phyloP scores from a whole-genome alignment of 2,888 invertebrate species.

The Diaperis boleti region DNA sequence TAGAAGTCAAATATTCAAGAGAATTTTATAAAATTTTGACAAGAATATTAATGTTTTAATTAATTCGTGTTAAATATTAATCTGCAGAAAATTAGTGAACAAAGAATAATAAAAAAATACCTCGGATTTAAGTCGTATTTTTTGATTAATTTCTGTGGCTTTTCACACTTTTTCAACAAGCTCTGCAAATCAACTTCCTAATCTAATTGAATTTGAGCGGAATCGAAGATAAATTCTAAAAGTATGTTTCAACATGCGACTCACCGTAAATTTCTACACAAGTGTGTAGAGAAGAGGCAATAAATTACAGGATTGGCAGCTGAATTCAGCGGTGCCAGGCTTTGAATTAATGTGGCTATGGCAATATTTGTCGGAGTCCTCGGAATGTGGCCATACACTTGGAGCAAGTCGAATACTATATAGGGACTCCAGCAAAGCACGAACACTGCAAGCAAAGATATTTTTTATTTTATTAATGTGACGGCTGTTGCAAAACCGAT shows the following conservation, averaged over 20 bases:
- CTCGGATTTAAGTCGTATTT: too few species aligned
- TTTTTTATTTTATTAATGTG: neutral
- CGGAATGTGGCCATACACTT: conserved; percentile 89
- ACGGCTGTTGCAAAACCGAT: too few species aligned
- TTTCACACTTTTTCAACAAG: too few species aligned
- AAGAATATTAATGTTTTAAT: too few species aligned
- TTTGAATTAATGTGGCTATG: conserved; percentile 93
- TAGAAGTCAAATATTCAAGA: too few species aligned
- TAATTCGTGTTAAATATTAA: too few species aligned
- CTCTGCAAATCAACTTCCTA: too few species aligned
- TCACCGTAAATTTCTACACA: conserved; percentile 89
- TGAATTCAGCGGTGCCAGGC: conserved; percentile 92
- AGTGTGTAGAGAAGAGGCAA: conserved; percentile 92
- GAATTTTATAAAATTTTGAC: too few species aligned
- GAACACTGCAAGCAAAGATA: conserved; percentile 78
- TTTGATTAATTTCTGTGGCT: too few species aligned
- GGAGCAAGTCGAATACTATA: conserved; percentile 91
- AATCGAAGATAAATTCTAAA: conserved; percentile 8
- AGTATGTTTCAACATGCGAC: conserved; percentile 38
- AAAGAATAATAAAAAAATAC: too few species aligned
- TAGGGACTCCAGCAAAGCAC: conserved; percentile 97
- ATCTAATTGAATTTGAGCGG: too few species aligned
- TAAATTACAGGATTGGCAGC: conserved; percentile 97
- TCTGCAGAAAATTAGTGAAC: too few species aligned
- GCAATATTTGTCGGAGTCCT: conserved; percentile 85